A percentile compares a stretch with the other conserved stretches of the same genome.
Evolutionary conservation across 2,888 invertebrate genomes (phyloP).

Genomic region (Yponomeuta evonymella): DNA sequence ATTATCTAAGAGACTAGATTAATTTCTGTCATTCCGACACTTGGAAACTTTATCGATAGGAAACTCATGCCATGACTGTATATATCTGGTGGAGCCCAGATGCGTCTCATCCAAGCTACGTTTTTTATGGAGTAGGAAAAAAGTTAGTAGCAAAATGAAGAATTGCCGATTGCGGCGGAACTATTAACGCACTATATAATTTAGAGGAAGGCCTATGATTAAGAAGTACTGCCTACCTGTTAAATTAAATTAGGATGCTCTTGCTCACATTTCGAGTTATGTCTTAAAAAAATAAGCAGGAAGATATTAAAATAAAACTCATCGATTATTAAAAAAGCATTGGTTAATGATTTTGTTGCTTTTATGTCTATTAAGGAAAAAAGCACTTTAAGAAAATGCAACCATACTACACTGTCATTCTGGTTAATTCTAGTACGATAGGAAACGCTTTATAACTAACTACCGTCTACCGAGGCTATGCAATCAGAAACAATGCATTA

Average conservation of each 20-base stretch:
- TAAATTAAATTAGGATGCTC: slow-evolving; percentile 74
- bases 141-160: slow-evolving; percentile 62
- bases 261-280: slow-evolving; percentile 47
- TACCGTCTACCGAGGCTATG: slow-evolving; percentile 19
- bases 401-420: neutral
- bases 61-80: neutral
- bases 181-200: slow-evolving; percentile 69
- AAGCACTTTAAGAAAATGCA: neutral
- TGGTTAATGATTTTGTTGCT: neutral
- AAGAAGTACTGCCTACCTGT: slow-evolving; percentile 72
- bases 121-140: neutral
- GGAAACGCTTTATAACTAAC: slow-evolving; percentile 14
- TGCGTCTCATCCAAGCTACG: neutral
- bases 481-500: slow-evolving; percentile 29
- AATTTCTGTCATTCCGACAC: no score
- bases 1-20: slow-evolving; percentile 2
- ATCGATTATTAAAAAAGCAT: slow-evolving; percentile 4
- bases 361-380: neutral
- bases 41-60: no score
- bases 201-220: slow-evolving; percentile 71
- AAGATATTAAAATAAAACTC: slow-evolving; percentile 44
- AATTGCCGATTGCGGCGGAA: slow-evolving; percentile 71
- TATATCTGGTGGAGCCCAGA: neutral
- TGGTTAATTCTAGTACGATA: neutral
- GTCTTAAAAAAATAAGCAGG: slow-evolving; percentile 35